phyloP scores from a whole-genome alignment of 2,797 vertebrate species.

The Myotis pilosus region DNA sequence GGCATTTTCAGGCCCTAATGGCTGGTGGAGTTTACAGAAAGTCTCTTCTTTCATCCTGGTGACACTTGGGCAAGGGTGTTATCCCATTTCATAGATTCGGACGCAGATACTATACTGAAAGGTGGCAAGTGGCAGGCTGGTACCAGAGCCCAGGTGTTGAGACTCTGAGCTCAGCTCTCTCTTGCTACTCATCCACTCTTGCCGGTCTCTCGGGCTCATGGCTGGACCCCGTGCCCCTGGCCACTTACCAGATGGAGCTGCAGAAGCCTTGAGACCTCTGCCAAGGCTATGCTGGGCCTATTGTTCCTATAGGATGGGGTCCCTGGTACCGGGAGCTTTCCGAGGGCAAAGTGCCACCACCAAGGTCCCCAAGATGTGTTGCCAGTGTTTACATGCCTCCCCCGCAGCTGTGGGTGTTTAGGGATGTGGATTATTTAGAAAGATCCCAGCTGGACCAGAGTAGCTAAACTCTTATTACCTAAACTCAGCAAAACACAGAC shows the following conservation, averaged over 20 bases:
- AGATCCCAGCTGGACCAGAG: background rate
- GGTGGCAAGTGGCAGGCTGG: background rate
- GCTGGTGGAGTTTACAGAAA: background rate
- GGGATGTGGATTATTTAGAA: background rate
- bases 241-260: background rate
- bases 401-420: background rate
- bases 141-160: background rate
- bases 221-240: background rate
- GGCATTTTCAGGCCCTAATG: background rate
- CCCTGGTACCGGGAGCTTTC: background rate
- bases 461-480: background rate
- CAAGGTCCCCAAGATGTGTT: background rate
- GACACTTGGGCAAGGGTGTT: background rate
- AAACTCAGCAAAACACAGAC: background rate
- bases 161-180: background rate
- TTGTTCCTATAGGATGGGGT: background rate
- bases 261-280: background rate
- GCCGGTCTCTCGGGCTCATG: background rate
- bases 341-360: background rate
- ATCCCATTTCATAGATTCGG: background rate
- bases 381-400: background rate
- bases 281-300: background rate
- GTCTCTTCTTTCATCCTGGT: background rate
- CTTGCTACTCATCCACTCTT: background rate
- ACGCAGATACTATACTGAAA: background rate